Conservation (phyloP, 2,888 invertebrate genomes). For the Anoncus sp. region DNA sequence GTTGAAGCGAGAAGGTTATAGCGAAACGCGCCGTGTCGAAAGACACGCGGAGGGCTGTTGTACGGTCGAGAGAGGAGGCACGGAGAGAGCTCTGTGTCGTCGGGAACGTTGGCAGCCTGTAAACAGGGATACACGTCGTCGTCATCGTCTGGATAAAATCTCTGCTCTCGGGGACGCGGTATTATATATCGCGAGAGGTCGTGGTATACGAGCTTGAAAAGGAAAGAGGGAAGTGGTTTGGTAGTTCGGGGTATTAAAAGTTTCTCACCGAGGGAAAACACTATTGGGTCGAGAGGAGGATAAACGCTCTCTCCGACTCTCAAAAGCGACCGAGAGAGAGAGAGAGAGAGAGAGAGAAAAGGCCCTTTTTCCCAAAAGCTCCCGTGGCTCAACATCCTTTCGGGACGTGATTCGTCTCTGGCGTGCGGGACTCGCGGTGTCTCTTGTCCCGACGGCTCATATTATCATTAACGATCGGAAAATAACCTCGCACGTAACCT, state of each 20-base stretch:
- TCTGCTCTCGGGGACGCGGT: conserved; percentile 54
- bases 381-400: conserved; percentile 57
- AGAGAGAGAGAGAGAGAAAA: conserved; percentile 33
- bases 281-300: conserved; percentile 50
- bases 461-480: conserved; percentile 60
- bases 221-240: conserved; percentile 21
- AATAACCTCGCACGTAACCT: conserved; percentile 41
- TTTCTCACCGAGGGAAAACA: conserved; percentile 69
- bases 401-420: conserved; percentile 60
- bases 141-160: conserved; percentile 62
- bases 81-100: conserved; percentile 65
- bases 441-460: conserved; percentile 35
- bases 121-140: conserved; percentile 71
- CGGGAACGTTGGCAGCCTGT: conserved; percentile 71
- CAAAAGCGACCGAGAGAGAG: conserved; percentile 11
- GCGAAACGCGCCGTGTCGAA: conserved; percentile 56
- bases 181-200: conserved; percentile 46
- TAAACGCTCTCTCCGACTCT: conserved; percentile 44
- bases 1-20: conserved; percentile 45
- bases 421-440: conserved; percentile 49
- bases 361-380: conserved; percentile 58
- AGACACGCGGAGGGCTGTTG: conserved; percentile 60
- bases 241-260: conserved; percentile 72
- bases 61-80: conserved; percentile 6
- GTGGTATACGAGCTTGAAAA: conserved; percentile 49